Evolutionary conservation across 2,113 vertebrate species (phyloP).

Genomic region (Tyrannus savana): DNA sequence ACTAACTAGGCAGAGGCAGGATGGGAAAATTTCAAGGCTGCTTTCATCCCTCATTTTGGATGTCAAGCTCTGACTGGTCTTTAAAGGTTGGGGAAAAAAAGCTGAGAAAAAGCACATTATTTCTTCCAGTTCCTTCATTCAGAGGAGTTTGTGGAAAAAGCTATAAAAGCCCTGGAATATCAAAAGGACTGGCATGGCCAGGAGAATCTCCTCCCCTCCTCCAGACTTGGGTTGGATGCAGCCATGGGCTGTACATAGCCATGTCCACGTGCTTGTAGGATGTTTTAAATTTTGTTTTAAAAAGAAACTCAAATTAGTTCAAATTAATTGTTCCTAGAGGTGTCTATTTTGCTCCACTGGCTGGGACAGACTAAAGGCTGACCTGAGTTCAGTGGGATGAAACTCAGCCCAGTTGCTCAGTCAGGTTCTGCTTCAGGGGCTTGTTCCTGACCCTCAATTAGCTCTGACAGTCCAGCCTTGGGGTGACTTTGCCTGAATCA

Average conservation of each 20-base stretch:
- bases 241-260: not conserved
- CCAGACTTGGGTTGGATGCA: not conserved
- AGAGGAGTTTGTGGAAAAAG: not conserved
- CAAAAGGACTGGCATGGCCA: not conserved
- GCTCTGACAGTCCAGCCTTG: not conserved
- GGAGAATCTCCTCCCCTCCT: not conserved
- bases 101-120: not conserved
- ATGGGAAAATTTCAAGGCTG: not conserved
- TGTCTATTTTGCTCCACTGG: not conserved
- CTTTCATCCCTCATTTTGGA: not conserved
- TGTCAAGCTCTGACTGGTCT: not conserved
- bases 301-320: not conserved
- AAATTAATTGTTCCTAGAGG: not conserved
- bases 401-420: not conserved
- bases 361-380: not conserved
- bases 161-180: not conserved
- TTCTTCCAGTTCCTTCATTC: not conserved
- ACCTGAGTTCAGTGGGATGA: not conserved
- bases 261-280: fast-evolving
- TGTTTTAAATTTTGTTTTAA: not conserved
- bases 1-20: not conserved
- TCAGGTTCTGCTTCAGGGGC: not conserved
- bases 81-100: not conserved
- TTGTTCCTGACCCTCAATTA: not conserved
- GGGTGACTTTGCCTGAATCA: not conserved